Conservation (phyloP, 2,888 invertebrate genomes). For the Cantharis nigra region DNA sequence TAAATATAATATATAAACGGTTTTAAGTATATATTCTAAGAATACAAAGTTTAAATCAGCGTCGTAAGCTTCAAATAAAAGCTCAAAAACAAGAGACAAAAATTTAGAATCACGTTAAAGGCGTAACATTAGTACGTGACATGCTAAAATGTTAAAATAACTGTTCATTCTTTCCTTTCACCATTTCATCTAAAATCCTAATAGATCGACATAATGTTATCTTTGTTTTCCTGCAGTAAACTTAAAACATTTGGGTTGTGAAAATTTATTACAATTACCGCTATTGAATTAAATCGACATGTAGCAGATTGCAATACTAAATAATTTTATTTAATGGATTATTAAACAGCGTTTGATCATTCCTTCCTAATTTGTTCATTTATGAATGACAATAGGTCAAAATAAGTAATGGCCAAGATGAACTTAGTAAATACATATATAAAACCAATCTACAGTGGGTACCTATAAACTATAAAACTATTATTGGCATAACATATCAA, state of each 20-base stretch:
- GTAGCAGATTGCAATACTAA: not conserved
- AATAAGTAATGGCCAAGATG: too few species aligned
- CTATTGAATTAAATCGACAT: conserved; percentile 9
- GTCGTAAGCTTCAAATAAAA: not conserved
- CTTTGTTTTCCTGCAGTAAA: conserved; percentile 13
- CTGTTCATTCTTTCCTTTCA: conserved; percentile 6
- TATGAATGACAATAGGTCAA: not conserved
- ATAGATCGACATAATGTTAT: conserved; percentile 15
- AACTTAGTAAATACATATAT: not conserved
- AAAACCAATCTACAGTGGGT: not conserved
- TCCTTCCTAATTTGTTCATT: not conserved
- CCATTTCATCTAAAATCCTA: conserved; percentile 7
- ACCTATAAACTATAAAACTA: too few species aligned
- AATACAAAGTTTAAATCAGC: not conserved
- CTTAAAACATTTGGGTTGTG: conserved; percentile 9
- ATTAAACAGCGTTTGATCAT: not conserved
- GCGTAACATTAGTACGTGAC: conserved; percentile 44
- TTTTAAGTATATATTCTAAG: not conserved
- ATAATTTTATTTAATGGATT: not conserved
- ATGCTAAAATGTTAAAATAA: conserved; percentile 39
- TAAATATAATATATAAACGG: not conserved
- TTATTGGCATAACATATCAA: not conserved
- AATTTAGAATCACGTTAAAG: conserved; percentile 39
- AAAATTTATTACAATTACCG: conserved; percentile 6
- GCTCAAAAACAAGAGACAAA: conserved; percentile 30